Percentiles rank a stretch among this genome's conserved stretches.
phyloP scores from a whole-genome alignment of 2,888 invertebrate species.

The Neocrepidodera transversa region DNA sequence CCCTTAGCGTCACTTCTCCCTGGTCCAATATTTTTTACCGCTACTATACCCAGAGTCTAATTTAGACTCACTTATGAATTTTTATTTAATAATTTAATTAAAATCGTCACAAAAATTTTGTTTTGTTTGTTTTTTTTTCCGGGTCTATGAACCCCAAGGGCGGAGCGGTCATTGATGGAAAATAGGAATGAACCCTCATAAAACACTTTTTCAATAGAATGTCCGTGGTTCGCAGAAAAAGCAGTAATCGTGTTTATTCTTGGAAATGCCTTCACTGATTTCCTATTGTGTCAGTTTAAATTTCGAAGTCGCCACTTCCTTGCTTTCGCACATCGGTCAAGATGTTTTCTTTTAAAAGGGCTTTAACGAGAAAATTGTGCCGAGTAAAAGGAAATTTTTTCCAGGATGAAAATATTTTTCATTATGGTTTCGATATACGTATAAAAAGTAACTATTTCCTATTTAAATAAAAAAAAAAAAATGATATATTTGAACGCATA shows the following conservation, averaged over 20 bases:
- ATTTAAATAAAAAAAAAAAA: no score
- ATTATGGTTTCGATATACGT: conserved; percentile 14
- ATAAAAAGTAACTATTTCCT: neutral
- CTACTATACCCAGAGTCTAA: no score
- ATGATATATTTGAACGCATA: no score
- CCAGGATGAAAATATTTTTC: conserved; percentile 24
- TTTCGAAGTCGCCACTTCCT: conserved; percentile 33
- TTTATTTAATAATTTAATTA: no score
- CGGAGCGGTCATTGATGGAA: no score
- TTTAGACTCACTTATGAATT: no score
- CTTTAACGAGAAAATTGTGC: conserved; percentile 37
- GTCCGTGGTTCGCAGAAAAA: conserved; percentile 6
- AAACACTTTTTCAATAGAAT: conserved; percentile 7
- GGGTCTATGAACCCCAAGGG: no score
- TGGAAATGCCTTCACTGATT: conserved; percentile 45
- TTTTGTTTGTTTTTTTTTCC: no score
- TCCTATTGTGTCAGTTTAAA: conserved; percentile 47
- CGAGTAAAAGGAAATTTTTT: conserved; percentile 29
- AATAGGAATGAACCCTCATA: no score
- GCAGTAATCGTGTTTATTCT: conserved; percentile 42
- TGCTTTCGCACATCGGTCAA: conserved; percentile 40
- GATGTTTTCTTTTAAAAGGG: conserved; percentile 37
- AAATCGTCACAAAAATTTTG: no score
- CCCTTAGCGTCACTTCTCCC: no score
- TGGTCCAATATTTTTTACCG: no score